Base-by-base conservation (phyloP, 1,140 invertebrate species). In the Zaprionus inermis region DNA sequence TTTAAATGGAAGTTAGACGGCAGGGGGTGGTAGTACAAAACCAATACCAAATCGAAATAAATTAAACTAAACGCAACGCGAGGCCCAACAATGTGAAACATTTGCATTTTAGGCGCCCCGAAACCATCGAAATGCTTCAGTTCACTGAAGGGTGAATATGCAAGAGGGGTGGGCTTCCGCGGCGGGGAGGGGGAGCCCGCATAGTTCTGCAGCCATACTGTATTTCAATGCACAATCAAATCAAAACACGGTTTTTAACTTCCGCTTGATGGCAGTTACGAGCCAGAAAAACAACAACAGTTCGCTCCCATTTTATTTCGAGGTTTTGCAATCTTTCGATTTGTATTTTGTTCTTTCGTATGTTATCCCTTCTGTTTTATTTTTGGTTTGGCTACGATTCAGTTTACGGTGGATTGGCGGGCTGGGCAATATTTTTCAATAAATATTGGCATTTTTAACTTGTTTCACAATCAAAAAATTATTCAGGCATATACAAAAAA, bases 221-320 rank as follows among this genome's bases (percentile, higher is more conserved):
- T 69, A 83, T 88, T 88, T 82, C 83, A 63, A 79, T 82, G 83
- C 83, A 76, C 83, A 86, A 86, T 86, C 83, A 86, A 86, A 86
- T 86, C 83, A 86, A 88, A 88, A 88, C 83, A 86, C 79, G 83
- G 83, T 82, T 88, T 86, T 86, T 88, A 86, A 86, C 83, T 86
- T 86, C 83, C 83, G 83, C 83, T 86, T 79, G 79, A 88, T 59
- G 76, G 83, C 79, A 83, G 83, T 83, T 86, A 79, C 76, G 66
- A 76, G 66, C 70, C 79, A 72, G 72, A 71, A 86, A 73, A 85
- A 77, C 28, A 11, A 58, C 63, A 65, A 20, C 30, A 64, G 10
- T 32, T 55, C 24, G 22, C 30, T 18, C 12, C 4, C 60, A 51
- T 63, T 63, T 57, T 34, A 32, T 57, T 32, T 34, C 38, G 38